Conservation (phyloP, 2,113 vertebrate genomes). For the Murina feae region DNA sequence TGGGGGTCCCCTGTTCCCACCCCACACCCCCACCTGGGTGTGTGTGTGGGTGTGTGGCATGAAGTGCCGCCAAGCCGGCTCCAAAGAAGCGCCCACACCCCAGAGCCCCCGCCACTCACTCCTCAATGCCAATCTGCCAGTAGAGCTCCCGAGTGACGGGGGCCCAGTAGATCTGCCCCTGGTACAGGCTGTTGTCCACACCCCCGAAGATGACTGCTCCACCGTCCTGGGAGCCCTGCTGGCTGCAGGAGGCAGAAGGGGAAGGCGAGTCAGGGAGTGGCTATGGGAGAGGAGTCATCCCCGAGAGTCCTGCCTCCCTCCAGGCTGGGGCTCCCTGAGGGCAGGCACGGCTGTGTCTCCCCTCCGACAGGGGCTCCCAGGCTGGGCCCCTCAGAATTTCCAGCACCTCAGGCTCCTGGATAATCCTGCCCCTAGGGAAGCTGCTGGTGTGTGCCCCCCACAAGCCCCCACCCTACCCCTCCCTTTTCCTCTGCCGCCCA, state of each 20-base stretch:
- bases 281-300: not conserved
- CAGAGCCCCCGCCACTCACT: constrained; percentile 67
- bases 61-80: not conserved
- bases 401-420: not conserved
- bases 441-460: not conserved
- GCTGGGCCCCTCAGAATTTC: not conserved
- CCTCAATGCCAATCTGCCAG: constrained; percentile 85
- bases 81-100: not conserved
- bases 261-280: not conserved
- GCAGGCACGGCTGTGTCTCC: not conserved
- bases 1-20: not conserved
- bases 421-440: not conserved
- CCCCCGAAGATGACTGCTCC: constrained; percentile 81
- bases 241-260: not conserved
- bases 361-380: not conserved
- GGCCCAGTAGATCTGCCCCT: constrained; percentile 78
- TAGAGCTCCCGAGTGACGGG: constrained; percentile 80
- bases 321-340: not conserved
- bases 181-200: constrained; percentile 75
- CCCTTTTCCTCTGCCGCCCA: not conserved
- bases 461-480: too few relatives aligned
- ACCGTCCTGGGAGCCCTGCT: constrained; percentile 41
- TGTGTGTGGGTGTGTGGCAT: not conserved
- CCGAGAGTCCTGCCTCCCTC: not conserved
- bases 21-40: not conserved